Conservation (phyloP, 2,888 invertebrate genomes). For the Tachina grossa region DNA sequence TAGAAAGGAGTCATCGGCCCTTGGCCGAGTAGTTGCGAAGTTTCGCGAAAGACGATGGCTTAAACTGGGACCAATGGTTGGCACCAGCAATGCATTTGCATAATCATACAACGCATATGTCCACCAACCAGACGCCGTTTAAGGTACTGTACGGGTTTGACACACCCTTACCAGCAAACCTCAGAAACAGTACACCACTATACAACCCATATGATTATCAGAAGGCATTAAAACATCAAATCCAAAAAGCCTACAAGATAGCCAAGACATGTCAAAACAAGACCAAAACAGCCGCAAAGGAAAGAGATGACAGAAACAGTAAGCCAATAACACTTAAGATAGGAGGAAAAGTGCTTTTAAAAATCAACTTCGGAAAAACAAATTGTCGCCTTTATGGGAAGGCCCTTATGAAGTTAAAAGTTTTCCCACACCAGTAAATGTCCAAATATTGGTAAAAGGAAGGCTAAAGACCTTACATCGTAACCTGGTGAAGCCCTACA, state of each 20-base stretch:
- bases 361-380: background rate
- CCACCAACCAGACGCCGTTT: background rate
- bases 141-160: constrained; percentile 3
- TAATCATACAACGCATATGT: background rate
- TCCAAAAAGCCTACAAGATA: background rate
- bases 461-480: background rate
- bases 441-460: background rate
- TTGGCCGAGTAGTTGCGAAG: background rate
- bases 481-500: background rate
- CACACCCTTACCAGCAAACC: background rate
- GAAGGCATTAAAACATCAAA: background rate
- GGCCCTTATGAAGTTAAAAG: background rate
- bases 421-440: background rate
- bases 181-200: background rate
- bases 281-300: background rate
- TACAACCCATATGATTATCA: background rate
- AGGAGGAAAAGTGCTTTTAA: background rate
- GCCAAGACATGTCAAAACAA: background rate
- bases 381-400: background rate
- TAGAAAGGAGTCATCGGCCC: background rate
- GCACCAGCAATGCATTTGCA: background rate
- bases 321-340: too few species aligned
- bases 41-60: background rate
- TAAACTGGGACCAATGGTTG: background rate
- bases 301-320: background rate